Evolutionary conservation across 2,797 vertebrate genomes (phyloP).

Genomic region (Hippocampus kuda): DNA sequence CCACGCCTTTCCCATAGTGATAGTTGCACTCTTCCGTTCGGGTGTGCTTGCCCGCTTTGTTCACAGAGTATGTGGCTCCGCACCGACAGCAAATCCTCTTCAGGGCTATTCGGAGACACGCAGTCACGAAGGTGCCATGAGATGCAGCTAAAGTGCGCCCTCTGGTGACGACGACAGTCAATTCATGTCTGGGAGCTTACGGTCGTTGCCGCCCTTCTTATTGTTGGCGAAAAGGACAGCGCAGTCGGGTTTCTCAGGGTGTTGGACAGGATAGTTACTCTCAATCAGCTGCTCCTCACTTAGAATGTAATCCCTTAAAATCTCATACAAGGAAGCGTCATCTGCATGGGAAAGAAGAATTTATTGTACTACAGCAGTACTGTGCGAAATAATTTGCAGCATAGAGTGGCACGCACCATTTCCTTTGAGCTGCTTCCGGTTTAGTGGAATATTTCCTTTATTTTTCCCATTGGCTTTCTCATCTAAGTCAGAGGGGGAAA

Average conservation of each 20-base stretch:
- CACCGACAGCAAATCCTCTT: constrained; percentile 75
- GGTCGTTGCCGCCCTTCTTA: constrained; percentile 55
- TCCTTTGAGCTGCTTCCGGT: constrained; percentile 38
- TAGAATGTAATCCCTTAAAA: constrained; percentile 68
- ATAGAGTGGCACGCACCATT: constrained; percentile 43
- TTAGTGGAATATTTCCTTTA: constrained; percentile 63
- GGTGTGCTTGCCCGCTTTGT: constrained; percentile 59
- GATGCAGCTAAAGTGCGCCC: constrained; percentile 13
- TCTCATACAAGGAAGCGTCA: constrained; percentile 59
- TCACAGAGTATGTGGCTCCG: constrained; percentile 68
- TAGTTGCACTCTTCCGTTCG: constrained; percentile 75
- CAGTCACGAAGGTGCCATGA: too few species aligned
- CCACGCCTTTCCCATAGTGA: constrained; percentile 69
- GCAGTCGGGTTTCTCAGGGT: constrained; percentile 61
- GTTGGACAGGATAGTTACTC: constrained; percentile 66
- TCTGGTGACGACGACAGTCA: constrained; percentile 25
- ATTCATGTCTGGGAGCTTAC: constrained; percentile 46
- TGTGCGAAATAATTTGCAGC: not conserved
- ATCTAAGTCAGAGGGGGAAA: constrained; percentile 39
- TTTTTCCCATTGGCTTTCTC: constrained; percentile 36
- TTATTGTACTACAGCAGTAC: not conserved
- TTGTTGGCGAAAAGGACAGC: constrained; percentile 57
- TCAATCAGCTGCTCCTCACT: constrained; percentile 64
- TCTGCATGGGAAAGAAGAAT: constrained; percentile 29
- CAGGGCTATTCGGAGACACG: constrained; percentile 51